These are phyloP conservation scores for Dilophus febrilis DNA, from an alignment of 2,888 invertebrate genomes.

Conservation along the genomic window DNA sequence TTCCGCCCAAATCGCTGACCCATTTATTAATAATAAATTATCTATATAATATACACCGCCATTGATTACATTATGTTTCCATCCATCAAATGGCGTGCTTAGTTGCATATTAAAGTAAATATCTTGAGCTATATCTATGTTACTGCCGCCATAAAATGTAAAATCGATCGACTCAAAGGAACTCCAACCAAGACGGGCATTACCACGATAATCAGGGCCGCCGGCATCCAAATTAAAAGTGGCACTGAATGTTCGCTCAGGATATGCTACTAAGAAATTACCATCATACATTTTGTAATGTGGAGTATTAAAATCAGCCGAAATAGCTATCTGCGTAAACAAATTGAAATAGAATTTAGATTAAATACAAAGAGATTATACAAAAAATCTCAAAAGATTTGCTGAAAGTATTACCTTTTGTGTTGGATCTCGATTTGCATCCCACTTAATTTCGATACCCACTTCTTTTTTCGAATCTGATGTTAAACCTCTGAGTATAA, in stretches of 20 bases:
- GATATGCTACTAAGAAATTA: slow-evolving; percentile 50
- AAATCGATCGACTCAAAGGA: slow-evolving; percentile 43
- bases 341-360: neutral
- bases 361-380: neutral
- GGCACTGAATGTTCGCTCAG: slow-evolving; percentile 53
- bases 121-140: slow-evolving; percentile 30
- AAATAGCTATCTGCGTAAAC: slow-evolving; percentile 20
- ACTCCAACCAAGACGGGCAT: slow-evolving; percentile 50
- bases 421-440: slow-evolving; percentile 67
- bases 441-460: slow-evolving; percentile 64
- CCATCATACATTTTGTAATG: slow-evolving; percentile 44
- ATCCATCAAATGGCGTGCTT: slow-evolving; percentile 38
- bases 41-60: slow-evolving; percentile 33
- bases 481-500: slow-evolving; percentile 44
- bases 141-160: slow-evolving; percentile 41
- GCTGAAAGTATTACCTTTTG: slow-evolving; percentile 39
- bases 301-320: slow-evolving; percentile 42
- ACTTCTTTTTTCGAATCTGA: slow-evolving; percentile 43
- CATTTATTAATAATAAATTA: slow-evolving; percentile 34
- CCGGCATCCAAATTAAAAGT: slow-evolving; percentile 38
- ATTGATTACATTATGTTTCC: slow-evolving; percentile 36
- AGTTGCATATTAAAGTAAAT: slow-evolving; percentile 31
- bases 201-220: slow-evolving; percentile 26
- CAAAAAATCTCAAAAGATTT: neutral
- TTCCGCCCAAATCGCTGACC: slow-evolving; percentile 41